These are phyloP conservation scores for Nomada ferruginata DNA, from an alignment of 2,888 invertebrate species.

Conservation along the genomic window DNA sequence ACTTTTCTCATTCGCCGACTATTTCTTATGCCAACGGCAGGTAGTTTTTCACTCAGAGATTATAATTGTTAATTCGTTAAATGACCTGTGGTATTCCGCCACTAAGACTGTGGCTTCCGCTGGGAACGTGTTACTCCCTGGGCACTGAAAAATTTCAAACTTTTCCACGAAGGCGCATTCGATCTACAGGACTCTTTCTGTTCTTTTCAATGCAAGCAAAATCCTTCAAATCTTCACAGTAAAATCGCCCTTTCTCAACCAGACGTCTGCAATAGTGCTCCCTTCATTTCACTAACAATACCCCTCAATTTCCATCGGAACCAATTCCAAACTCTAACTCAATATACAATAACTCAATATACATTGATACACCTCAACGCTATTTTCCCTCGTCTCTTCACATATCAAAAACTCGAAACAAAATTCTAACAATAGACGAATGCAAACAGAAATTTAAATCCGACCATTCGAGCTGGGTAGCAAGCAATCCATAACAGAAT, in stretches of 20 bases:
- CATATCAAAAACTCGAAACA: too few relatives aligned
- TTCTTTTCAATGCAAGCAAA: background rate
- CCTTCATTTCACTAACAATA: background rate
- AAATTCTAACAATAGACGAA: too few relatives aligned
- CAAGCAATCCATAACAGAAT: too few relatives aligned
- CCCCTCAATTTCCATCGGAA: background rate
- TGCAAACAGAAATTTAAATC: too few relatives aligned
- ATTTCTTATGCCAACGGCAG: slow-evolving; percentile 79
- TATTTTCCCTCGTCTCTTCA: too few relatives aligned
- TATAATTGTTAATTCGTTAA: slow-evolving; percentile 83
- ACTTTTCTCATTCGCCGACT: slow-evolving; percentile 57
- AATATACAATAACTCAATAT: too few relatives aligned
- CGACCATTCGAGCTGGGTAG: too few relatives aligned
- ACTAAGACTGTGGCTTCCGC: background rate
- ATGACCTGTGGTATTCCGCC: slow-evolving; percentile 75
- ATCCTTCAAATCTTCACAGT: background rate
- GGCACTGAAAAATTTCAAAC: slow-evolving; percentile 23
- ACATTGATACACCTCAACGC: too few relatives aligned
- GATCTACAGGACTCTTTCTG: background rate
- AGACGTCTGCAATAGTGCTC: background rate
- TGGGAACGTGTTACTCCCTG: slow-evolving; percentile 4
- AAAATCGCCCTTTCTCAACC: background rate
- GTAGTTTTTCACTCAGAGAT: slow-evolving; percentile 79
- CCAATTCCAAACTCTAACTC: background rate
- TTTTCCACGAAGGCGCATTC: slow-evolving; percentile 23